These are phyloP conservation scores for Plumapathes pennacea DNA, from an alignment of 92 coral and sea anemone genomes.

Conservation along the genomic window DNA sequence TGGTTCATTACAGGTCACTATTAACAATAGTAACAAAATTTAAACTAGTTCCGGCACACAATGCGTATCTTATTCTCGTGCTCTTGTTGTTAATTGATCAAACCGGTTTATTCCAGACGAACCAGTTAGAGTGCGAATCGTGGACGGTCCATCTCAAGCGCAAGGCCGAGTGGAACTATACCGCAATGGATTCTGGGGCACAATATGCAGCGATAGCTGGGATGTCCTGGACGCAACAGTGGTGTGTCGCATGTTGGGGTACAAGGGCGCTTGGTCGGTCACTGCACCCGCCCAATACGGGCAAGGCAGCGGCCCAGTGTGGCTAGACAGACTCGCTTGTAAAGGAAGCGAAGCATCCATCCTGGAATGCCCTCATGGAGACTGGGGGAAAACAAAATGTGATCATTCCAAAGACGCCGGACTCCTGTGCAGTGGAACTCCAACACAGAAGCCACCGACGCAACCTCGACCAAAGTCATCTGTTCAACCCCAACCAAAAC, in stretches of 20 bases:
- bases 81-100: too few species aligned
- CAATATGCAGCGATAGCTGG: constrained; percentile 59
- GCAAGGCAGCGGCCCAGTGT: constrained; percentile 53
- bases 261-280: constrained; percentile 43
- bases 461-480: neutral
- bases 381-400: constrained; percentile 46
- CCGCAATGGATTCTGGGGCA: constrained; percentile 15
- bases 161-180: constrained; percentile 17
- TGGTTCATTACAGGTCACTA: too few species aligned
- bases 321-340: constrained; percentile 54
- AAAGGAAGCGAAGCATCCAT: constrained; percentile 56
- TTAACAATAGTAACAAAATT: too few species aligned
- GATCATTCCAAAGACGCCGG: constrained; percentile 66
- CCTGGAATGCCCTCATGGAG: constrained; percentile 42
- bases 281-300: constrained; percentile 22
- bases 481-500: neutral
- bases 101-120: constrained; percentile 5
- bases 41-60: too few species aligned
- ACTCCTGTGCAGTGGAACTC: constrained; percentile 33
- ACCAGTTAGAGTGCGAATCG: constrained; percentile 8
- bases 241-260: constrained; percentile 70
- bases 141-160: neutral
- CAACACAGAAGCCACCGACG: constrained; percentile 11
- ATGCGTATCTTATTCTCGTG: too few species aligned
- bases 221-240: constrained; percentile 57